Evolutionary conservation across 2,888 invertebrate species (phyloP), one percentile per base, ranked within the genome.

Genomic region (Ectemnius continuus): DNA sequence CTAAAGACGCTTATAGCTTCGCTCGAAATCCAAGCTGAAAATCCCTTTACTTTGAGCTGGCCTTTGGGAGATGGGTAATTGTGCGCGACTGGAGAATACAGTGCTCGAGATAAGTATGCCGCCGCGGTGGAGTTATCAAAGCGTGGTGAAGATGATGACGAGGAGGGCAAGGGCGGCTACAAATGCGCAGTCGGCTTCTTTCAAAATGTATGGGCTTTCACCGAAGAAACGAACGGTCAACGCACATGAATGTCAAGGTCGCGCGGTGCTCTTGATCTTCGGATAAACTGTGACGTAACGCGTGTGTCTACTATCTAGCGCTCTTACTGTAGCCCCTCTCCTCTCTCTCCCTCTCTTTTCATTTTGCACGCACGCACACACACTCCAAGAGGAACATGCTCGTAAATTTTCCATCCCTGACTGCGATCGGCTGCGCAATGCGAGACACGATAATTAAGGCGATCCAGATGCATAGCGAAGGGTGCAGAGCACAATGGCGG

Each of bases 391-490:
- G 61, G 76, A 70, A 70, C 75, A 45, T 67, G 58, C 52, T 65
- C 67, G 78, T 84, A 84, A 83, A 85, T 85, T 82, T 84, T 82
- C 79, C 77, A 70, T 62, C 69, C 76, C 26, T 47, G 69, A 72
- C 59, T 67, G 57, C 72, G 74, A 68, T 70, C 78, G 66, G 59
- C 59, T 79, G 81, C 75, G 79, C 76, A 77, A 83, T 81, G 80
- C 78, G 5, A 73, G 69, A 67, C 23, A 23, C 76, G 81, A 84
- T 82, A 83, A 86, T 86, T 84, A 86, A 85, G 81, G 72, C 82
- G 83, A 79, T 85, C 77, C 78, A 82, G 76, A 85, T 83, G 79
- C 82, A 84, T 85, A 85, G 81, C 76, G 78, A 80, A 83, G 36
- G 76, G 72, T 70, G 73, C 69, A 72, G 36, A 36, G 72, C 69